These are phyloP conservation scores for Xenopus petersii DNA, from an alignment of 2,797 vertebrate species.

Conservation along the genomic window DNA sequence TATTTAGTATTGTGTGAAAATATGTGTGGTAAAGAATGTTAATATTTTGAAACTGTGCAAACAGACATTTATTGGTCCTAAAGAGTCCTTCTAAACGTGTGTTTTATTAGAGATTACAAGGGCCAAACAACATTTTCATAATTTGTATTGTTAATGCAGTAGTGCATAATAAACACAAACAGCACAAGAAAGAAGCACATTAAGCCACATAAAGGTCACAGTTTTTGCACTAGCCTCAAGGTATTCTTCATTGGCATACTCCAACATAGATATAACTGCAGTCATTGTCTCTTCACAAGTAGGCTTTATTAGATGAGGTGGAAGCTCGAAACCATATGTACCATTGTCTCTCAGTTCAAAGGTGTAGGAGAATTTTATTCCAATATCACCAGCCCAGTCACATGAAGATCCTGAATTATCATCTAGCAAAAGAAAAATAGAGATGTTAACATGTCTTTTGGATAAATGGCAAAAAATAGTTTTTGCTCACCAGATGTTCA, in stretches of 20 bases:
- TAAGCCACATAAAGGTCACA: conserved; percentile 39
- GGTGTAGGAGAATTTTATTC: conserved; percentile 76
- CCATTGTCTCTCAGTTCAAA: conserved; percentile 80
- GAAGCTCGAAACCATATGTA: conserved; percentile 67
- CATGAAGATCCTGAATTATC: conserved; percentile 76
- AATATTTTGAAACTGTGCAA: too few species aligned
- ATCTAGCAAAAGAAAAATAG: conserved; percentile 57
- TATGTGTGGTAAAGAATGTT: too few species aligned
- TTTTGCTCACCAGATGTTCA: too few species aligned
- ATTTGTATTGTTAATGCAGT: background rate
- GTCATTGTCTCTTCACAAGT: conserved; percentile 79
- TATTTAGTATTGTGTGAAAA: too few species aligned
- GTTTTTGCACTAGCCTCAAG: conserved; percentile 27
- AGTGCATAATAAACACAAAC: conserved; percentile 3
- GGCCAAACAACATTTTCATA: too few species aligned
- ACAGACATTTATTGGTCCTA: too few species aligned
- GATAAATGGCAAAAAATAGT: too few species aligned
- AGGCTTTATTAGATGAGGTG: conserved; percentile 73
- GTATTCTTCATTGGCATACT: conserved; percentile 66
- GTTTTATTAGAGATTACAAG: too few species aligned
- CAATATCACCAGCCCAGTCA: conserved; percentile 74
- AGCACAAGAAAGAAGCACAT: background rate
- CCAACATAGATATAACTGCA: conserved; percentile 73
- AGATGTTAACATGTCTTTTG: too few species aligned
- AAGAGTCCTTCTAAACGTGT: too few species aligned